These are phyloP conservation scores for Artibeus jamaicensis DNA, from an alignment of 2,797 vertebrate genomes.

Conservation along the genomic window DNA sequence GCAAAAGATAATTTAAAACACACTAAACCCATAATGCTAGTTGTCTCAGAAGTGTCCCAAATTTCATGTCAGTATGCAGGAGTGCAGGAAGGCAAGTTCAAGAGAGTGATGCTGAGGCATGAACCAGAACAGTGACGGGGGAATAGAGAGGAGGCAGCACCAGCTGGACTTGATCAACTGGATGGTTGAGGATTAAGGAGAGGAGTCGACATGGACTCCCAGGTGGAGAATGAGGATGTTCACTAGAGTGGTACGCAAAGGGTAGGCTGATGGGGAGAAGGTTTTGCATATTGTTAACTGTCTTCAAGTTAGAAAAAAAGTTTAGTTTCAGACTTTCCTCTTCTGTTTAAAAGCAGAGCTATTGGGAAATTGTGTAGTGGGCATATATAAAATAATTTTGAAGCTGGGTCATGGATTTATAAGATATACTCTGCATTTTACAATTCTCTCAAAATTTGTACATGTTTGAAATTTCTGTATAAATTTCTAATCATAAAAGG, in stretches of 20 bases:
- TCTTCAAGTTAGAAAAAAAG: background rate
- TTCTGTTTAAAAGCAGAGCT: background rate
- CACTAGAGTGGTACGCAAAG: background rate
- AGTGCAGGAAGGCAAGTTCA: background rate
- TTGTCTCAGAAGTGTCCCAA: background rate
- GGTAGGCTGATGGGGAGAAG: background rate
- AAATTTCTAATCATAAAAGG: background rate
- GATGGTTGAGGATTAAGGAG: background rate
- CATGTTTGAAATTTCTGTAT: background rate
- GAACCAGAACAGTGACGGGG: background rate
- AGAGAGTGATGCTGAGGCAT: background rate
- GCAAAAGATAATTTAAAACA: background rate
- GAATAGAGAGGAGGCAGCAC: background rate
- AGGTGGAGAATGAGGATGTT: background rate
- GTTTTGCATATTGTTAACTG: background rate
- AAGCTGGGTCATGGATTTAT: background rate
- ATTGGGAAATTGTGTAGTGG: background rate
- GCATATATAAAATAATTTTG: background rate
- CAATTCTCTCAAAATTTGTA: constrained; percentile 18
- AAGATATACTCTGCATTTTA: background rate
- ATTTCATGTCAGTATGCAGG: background rate
- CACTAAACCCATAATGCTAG: background rate
- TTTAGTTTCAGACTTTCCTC: background rate
- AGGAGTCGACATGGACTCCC: background rate
- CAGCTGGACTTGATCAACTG: background rate